These are phyloP conservation scores for Acropternis orthonyx DNA, from an alignment of 2,797 vertebrate species.

Conservation along the genomic window DNA sequence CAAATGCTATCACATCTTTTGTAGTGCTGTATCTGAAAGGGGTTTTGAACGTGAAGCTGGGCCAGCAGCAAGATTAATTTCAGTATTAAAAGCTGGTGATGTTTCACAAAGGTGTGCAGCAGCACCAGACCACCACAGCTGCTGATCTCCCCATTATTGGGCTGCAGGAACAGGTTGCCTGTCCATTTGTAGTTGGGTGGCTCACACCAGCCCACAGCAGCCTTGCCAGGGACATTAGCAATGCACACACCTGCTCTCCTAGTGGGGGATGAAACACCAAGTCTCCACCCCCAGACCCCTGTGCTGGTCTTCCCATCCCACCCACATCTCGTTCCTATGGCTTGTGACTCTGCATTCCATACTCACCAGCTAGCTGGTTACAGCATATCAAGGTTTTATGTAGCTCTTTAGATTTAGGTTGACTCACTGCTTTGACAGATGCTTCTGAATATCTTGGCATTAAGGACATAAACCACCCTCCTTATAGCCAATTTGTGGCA, in stretches of 20 bases:
- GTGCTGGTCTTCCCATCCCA: neutral
- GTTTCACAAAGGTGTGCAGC: neutral
- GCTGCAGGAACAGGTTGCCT: neutral
- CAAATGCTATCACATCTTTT: neutral
- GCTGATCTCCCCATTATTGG: neutral
- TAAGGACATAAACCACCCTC: rapidly evolving
- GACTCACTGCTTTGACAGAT: neutral
- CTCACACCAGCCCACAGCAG: neutral
- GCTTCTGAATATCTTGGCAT: neutral
- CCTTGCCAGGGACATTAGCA: neutral
- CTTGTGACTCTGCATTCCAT: neutral
- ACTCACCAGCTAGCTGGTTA: neutral
- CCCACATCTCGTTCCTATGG: neutral
- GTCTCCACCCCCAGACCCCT: neutral
- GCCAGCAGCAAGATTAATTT: neutral
- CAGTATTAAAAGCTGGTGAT: neutral
- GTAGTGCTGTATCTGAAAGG: neutral
- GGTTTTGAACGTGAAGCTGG: neutral
- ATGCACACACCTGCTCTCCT: neutral
- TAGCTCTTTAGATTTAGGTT: neutral
- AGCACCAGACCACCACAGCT: neutral
- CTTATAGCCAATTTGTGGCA: neutral
- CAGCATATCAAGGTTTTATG: neutral
- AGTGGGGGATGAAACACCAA: neutral
- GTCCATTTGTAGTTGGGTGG: neutral